Conservation (phyloP, 2,113 vertebrate genomes). For the Charadrius vociferus region DNA sequence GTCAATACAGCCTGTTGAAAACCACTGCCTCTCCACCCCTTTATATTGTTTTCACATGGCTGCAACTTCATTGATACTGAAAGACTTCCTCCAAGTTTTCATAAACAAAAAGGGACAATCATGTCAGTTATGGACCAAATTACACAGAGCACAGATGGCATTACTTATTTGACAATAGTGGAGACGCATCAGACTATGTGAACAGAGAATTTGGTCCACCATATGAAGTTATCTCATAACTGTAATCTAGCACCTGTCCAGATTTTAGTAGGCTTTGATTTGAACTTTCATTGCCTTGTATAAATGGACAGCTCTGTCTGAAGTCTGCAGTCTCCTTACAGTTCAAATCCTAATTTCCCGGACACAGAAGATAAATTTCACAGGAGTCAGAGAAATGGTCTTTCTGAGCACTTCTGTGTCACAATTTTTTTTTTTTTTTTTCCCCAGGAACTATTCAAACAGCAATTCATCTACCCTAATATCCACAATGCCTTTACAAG, state of each 20-base stretch:
- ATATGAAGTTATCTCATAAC: neutral
- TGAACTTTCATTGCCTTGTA: neutral
- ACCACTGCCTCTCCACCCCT: neutral
- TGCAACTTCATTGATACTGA: neutral
- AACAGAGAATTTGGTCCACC: neutral
- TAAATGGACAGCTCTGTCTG: neutral
- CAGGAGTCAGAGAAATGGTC: neutral
- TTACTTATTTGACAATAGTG: neutral
- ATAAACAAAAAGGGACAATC: neutral
- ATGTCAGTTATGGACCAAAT: neutral
- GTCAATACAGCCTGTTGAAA: neutral
- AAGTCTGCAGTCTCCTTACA: neutral
- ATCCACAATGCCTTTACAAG: neutral
- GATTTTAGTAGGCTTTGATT: neutral
- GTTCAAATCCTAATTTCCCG: constrained; percentile 4
- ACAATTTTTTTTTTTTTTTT: neutral
- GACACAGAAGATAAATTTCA: neutral
- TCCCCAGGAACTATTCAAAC: too few species aligned
- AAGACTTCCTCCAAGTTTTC: neutral
- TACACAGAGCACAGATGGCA: neutral
- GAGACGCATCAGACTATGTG: neutral
- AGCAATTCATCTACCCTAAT: neutral
- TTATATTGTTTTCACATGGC: neutral
- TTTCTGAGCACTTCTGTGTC: neutral
- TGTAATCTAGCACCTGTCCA: neutral